Conservation (phyloP, 1,140 invertebrate species). For the Drosophila sp. region DNA sequence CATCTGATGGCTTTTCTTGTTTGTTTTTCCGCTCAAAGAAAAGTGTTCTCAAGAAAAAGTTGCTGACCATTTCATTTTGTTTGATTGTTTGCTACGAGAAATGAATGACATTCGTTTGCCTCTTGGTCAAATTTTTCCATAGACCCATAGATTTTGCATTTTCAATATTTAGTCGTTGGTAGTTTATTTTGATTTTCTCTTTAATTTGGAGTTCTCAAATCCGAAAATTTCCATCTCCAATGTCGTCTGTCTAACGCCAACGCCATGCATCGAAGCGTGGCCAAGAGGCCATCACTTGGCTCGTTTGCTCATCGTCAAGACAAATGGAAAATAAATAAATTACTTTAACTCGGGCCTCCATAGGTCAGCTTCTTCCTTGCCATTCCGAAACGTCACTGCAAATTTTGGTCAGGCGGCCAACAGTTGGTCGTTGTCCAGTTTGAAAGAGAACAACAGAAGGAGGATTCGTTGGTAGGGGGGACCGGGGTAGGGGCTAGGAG, state of each 20-base stretch:
- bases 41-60: slow-evolving; percentile 44
- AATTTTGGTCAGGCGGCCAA: slow-evolving; percentile 60
- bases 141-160: neutral
- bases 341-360: slow-evolving; percentile 59
- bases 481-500: neutral
- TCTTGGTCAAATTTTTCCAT: slow-evolving; percentile 1
- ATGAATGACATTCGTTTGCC: slow-evolving; percentile 26
- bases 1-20: slow-evolving; percentile 67
- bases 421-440: slow-evolving; percentile 67
- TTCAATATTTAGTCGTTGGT: neutral
- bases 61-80: slow-evolving; percentile 68
- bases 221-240: slow-evolving; percentile 5
- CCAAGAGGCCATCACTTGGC: slow-evolving; percentile 70
- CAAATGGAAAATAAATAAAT: slow-evolving; percentile 82
- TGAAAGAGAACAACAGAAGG: slow-evolving; percentile 11
- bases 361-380: slow-evolving; percentile 71
- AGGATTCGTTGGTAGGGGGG: neutral
- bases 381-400: slow-evolving; percentile 71
- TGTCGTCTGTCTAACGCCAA: slow-evolving; percentile 42
- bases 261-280: slow-evolving; percentile 75
- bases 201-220: neutral
- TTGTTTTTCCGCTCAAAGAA: slow-evolving; percentile 41
- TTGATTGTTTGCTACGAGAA: slow-evolving; percentile 52
- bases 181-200: neutral
- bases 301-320: slow-evolving; percentile 81